Evolutionary conservation across 2,113 vertebrate genomes (phyloP).

Genomic region (Ceyx melanurus): DNA sequence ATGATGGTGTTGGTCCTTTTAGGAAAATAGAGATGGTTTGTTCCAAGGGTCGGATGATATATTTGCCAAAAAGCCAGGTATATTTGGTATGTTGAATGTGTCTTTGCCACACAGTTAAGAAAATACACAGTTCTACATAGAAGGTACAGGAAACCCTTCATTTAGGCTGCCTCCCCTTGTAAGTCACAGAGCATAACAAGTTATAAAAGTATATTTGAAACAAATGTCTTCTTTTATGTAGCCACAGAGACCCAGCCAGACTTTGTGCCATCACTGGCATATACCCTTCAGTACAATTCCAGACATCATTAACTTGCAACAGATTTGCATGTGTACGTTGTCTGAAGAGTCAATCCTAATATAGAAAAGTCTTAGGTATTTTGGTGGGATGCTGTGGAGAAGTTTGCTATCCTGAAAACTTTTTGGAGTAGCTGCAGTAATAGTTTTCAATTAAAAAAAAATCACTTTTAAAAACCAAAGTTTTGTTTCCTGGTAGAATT

Average conservation of each 20-base stretch:
- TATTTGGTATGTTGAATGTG: neutral
- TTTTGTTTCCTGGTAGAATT: neutral
- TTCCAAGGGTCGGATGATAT: neutral
- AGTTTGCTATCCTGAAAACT: neutral
- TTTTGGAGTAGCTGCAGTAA: neutral
- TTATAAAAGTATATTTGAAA: neutral
- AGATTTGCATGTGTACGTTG: neutral
- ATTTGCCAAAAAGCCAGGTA: neutral
- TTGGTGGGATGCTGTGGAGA: neutral
- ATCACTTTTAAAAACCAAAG: neutral
- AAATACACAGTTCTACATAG: neutral
- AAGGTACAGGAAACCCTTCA: neutral
- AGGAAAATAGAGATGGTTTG: neutral
- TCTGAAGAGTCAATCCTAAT: neutral
- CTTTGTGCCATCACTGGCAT: neutral
- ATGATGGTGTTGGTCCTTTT: neutral
- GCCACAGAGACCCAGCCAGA: neutral
- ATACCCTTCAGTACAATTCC: neutral
- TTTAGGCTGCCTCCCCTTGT: neutral
- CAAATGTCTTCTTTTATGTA: neutral
- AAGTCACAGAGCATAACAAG: neutral
- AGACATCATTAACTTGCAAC: neutral
- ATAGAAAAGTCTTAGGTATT: neutral
- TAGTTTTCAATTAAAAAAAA: neutral
- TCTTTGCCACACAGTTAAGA: neutral